These are phyloP conservation scores for Myxocyprinus asiaticus DNA, from an alignment of 2,113 vertebrate species.

Conservation along the genomic window DNA sequence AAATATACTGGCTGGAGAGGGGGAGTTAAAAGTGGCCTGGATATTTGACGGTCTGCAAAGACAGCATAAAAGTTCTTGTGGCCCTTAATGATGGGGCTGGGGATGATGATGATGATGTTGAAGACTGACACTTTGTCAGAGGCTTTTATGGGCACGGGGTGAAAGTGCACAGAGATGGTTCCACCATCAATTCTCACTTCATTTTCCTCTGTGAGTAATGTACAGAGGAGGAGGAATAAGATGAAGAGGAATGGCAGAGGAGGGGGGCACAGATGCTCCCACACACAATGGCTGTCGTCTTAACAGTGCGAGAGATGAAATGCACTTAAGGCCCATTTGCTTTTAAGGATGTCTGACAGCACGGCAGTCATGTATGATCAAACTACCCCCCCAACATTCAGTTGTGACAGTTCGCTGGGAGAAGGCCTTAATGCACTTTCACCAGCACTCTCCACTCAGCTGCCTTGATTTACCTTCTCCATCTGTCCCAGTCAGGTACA, in stretches of 20 bases:
- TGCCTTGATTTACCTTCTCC: conserved; percentile 76
- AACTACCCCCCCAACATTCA: conserved; percentile 58
- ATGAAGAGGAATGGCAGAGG: conserved; percentile 6
- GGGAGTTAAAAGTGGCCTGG: conserved; percentile 38
- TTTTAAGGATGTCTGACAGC: conserved; percentile 81
- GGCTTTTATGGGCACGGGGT: conserved; percentile 61
- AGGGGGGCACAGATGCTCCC: conserved; percentile 12
- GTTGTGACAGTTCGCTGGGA: conserved; percentile 77
- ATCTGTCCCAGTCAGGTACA: conserved; percentile 73
- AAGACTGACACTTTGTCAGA: conserved; percentile 75
- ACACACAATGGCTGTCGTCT: conserved; percentile 66
- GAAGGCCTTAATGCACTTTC: conserved; percentile 78
- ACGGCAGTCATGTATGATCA: conserved; percentile 75
- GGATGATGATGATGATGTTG: conserved; percentile 73
- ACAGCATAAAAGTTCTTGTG: conserved; percentile 63
- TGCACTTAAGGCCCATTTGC: conserved; percentile 80
- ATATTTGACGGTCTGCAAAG: conserved; percentile 60
- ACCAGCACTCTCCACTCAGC: conserved; percentile 74
- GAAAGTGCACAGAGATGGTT: conserved; percentile 57
- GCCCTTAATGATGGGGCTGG: conserved; percentile 62
- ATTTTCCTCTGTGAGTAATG: conserved; percentile 68
- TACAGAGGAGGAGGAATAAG: conserved; percentile 57
- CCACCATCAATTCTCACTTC: conserved; percentile 65
- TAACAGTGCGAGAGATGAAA: conserved; percentile 66
- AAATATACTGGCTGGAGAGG: conserved; percentile 39